Evolutionary conservation across 1,140 invertebrate genomes (phyloP), one percentile per base, ranked within the genome.

Genomic region (Wiebesia pumilae): DNA sequence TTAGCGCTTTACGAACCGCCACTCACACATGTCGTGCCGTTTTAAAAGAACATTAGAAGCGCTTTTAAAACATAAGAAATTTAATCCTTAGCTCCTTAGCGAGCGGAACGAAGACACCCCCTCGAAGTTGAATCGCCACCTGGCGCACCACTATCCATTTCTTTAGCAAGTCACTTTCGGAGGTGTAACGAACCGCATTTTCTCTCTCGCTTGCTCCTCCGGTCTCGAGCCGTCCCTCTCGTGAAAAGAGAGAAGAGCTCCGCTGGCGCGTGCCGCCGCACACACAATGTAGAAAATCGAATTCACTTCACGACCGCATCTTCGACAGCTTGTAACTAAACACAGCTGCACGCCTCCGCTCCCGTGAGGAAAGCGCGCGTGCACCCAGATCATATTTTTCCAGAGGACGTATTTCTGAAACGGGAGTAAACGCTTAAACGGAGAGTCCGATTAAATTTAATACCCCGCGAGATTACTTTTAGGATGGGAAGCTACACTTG

Each of bases 131-230:
- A 51, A 33, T n/a, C 43, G 30, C 47, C 33, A 27, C n/a, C 77
- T 51, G 40, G 30, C 35, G 58, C 58, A 27, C 3, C 58, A 27
- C 58, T 43, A 69, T 51, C 67, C 67, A 35, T 81, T 81, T 69
- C 65, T 69, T 54, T 33, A 21, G 67, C 81, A 58, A 83, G 81
- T 83, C 81, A 83, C 81, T 54, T 43, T 67, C 38, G 33, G 67
- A 84, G 83, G 83, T 78, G 83, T 78, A 84, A 84, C 83, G 83
- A 75, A 78, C 35, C 83, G 58, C 24, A 7, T 30, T 43, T 62
- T 21, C 58, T 81, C 58, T n/a, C 27, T 33, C 80, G 16, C 58
- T 33, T n/a, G 12, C 24, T 10, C 58, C 24, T 27, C 58, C 58
- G 3, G 24, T 24, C 14, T 10, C 58, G 1, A 4, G 2, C 14